Evolutionary conservation across 2,888 invertebrate species (phyloP).

Genomic region (Pachliopta kotzebuea): DNA sequence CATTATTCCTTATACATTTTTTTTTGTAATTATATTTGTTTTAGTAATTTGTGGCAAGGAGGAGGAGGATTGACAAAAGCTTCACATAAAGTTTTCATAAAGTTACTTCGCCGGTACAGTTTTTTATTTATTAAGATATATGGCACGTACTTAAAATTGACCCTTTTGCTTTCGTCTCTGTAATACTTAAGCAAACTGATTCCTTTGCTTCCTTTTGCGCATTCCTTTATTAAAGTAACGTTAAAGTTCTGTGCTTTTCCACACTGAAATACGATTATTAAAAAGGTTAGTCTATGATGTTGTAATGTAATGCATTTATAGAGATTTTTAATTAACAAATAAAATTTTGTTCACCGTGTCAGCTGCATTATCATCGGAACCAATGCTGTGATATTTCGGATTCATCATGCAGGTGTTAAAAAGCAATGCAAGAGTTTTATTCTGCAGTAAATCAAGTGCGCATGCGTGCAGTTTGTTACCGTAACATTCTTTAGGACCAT

Average conservation of each 20-base stretch:
- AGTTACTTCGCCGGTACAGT: constrained; percentile 16
- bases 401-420: constrained; percentile 86
- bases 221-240: constrained; percentile 53
- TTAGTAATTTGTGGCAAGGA: constrained; percentile 22
- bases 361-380: constrained; percentile 36
- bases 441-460: constrained; percentile 81
- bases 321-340: no score
- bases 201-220: constrained; percentile 74
- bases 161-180: constrained; percentile 34
- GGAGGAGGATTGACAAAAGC: constrained; percentile 33
- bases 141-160: constrained; percentile 32
- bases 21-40: background rate
- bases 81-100: constrained; percentile 32
- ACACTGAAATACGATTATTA: constrained; percentile 34
- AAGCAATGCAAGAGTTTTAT: constrained; percentile 78
- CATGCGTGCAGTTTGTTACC: constrained; percentile 92
- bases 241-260: constrained; percentile 28
- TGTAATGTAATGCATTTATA: no score
- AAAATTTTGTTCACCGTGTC: constrained; percentile 31
- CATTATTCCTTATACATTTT: background rate
- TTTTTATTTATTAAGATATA: constrained; percentile 34
- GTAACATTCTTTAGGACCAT: constrained; percentile 85
- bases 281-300: background rate
- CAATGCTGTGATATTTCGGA: background rate
- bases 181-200: constrained; percentile 32